Conservation (phyloP, 2,113 vertebrate genomes). For the Phasianus colchicus region DNA sequence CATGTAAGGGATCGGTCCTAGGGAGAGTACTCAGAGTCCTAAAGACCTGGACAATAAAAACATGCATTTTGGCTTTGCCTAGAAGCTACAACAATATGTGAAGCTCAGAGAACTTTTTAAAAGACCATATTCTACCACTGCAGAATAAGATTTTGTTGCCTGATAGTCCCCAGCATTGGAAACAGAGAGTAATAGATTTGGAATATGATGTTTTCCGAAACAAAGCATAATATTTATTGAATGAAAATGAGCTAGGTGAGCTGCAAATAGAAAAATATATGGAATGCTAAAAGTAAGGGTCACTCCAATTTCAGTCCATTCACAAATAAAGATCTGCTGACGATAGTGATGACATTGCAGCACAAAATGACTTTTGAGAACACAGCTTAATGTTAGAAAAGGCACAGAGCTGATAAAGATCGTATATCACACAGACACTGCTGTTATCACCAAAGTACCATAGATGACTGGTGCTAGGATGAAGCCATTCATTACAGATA, state of each 20-base stretch:
- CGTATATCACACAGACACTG: neutral
- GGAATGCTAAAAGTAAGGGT: neutral
- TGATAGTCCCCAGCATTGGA: neutral
- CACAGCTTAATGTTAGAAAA: conserved; percentile 2
- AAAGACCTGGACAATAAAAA: neutral
- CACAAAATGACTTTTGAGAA: neutral
- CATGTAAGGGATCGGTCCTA: neutral
- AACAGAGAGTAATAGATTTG: neutral
- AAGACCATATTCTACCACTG: neutral
- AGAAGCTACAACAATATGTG: neutral
- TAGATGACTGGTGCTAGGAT: neutral
- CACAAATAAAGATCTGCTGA: neutral
- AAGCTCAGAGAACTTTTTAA: neutral
- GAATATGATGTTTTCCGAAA: neutral
- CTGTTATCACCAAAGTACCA: conserved; percentile 13
- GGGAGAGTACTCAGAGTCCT: neutral
- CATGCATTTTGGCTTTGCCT: neutral
- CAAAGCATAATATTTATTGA: neutral
- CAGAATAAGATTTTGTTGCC: neutral
- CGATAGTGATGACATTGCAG: neutral
- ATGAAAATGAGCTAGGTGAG: neutral
- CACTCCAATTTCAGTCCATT: neutral
- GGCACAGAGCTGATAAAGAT: neutral
- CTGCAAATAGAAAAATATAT: neutral
- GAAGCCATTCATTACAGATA: conserved; percentile 5